Evolutionary conservation across 2,888 invertebrate species (phyloP), one percentile per base, ranked within the genome.

Genomic region (Stramonita haemastoma): DNA sequence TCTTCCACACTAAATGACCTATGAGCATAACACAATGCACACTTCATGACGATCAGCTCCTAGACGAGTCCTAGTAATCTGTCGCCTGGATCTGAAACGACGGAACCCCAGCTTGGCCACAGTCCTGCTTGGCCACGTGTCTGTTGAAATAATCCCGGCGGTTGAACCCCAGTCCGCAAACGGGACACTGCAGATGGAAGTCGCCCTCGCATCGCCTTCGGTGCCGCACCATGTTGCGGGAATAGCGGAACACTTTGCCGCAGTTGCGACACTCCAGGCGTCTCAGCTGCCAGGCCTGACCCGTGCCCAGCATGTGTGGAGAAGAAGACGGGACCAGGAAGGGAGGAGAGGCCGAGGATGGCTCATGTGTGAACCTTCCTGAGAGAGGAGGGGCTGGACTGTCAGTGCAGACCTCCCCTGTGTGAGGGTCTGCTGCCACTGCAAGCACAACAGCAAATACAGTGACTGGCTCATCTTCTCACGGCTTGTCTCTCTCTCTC

Each of bases 191-290:
- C 32, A 86, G 88, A 46, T 89, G 89, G 32, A 89, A 81, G 26
- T 66, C 70, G 46, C 89, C 91, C 32, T 88, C 87, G 84, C 91
- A 91, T 56, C 88, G 77, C 81, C 89, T 87, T 32, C 87, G 86
- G 88, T 91, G 91, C 1, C 91, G 89, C 29, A 86, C 83, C 89
- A 90, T 83, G 83, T 91, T 91, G 60, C 84, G 79, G 34, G 88
- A 88, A 36, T 90, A 83, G 32, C 88, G 86, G 73, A 90, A 90
- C 83, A 57, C 36, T 70, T 87, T 90, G 46, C 89, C 90, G 34
- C 90, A 90, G 22, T 86, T 81, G 79, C 88, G 86, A 60, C 90
- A 90, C 88, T 87, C 81, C 46, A 77, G 60, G 36, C 79, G 77
- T 0, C 56, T 34, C n/a, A 13, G 29, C 13, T 81, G 81, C 36